phyloP scores from a whole-genome alignment of 2,113 vertebrate species.

The Lathamus discolor region DNA sequence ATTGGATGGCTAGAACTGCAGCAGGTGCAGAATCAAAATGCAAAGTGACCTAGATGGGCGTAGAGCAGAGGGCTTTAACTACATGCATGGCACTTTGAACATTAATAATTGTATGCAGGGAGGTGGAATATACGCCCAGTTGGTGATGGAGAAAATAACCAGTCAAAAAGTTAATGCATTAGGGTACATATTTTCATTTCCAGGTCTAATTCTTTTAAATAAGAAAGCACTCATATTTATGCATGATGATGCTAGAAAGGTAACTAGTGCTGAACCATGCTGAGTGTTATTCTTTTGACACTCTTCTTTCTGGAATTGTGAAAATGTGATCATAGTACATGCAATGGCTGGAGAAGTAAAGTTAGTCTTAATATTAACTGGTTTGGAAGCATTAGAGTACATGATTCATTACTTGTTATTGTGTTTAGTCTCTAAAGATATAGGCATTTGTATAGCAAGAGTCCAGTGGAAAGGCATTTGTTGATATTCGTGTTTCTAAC shows the following conservation, averaged over 20 bases:
- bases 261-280: neutral
- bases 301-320: neutral
- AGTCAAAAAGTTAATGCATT: neutral
- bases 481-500: neutral
- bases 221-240: neutral
- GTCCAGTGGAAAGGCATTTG: neutral
- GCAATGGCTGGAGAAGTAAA: neutral
- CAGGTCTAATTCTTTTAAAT: neutral
- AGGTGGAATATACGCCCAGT: neutral
- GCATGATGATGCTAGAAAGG: neutral
- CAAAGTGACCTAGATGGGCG: neutral
- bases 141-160: neutral
- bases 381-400: neutral
- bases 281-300: neutral
- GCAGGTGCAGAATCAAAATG: neutral
- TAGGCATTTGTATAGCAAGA: neutral
- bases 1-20: neutral
- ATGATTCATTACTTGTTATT: neutral
- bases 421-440: neutral
- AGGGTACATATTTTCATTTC: neutral
- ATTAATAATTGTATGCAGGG: neutral
- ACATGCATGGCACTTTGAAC: neutral
- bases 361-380: neutral
- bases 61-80: neutral
- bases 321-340: neutral